Percentiles rank a stretch among this genome's conserved stretches.
phyloP scores from a whole-genome alignment of 2,113 vertebrate genomes.

The Hemiprocne comata region DNA sequence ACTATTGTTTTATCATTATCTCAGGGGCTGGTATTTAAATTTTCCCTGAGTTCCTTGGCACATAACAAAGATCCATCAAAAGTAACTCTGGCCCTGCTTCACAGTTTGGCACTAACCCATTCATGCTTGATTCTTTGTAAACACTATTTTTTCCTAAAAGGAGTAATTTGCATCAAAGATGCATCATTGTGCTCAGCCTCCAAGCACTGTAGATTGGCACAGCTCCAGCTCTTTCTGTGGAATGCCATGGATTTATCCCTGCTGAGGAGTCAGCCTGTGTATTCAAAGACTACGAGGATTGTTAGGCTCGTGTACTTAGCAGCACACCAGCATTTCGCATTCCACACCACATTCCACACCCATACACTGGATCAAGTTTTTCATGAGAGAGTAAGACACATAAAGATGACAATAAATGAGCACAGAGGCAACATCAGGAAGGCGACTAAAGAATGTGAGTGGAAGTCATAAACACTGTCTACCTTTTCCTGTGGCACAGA shows the following conservation, averaged over 20 bases:
- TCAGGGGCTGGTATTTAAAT: neutral
- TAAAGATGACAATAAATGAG: neutral
- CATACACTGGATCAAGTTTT: neutral
- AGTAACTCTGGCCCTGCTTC: neutral
- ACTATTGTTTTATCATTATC: neutral
- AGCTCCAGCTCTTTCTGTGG: neutral
- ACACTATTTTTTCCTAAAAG: neutral
- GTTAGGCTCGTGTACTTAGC: neutral
- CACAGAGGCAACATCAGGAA: neutral
- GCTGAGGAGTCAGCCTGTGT: neutral
- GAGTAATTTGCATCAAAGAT: neutral
- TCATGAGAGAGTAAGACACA: neutral
- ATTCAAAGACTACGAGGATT: neutral
- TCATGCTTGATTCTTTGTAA: neutral
- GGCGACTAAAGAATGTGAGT: neutral
- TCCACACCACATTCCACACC: neutral
- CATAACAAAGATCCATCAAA: neutral
- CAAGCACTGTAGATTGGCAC: neutral
- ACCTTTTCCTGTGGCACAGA: neutral
- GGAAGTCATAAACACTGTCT: neutral
- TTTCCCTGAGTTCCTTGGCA: neutral
- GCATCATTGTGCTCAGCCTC: neutral
- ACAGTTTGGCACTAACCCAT: neutral
- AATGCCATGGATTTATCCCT: neutral
- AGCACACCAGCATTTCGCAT: neutral